Evolutionary conservation across 1,140 invertebrate species (phyloP).

Genomic region (Calosoma granatense): DNA sequence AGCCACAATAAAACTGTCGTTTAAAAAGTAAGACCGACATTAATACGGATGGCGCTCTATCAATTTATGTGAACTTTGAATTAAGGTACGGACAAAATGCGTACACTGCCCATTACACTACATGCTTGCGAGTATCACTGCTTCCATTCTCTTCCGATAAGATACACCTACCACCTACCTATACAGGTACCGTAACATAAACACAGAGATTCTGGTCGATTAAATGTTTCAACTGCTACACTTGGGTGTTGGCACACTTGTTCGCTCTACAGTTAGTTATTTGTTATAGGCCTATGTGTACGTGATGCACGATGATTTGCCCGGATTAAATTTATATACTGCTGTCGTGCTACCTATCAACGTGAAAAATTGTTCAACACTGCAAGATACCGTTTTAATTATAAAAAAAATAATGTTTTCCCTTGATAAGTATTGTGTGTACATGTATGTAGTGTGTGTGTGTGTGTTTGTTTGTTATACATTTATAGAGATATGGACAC

Average conservation of each 20-base stretch:
- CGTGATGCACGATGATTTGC: background rate
- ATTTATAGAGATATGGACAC: too few relatives aligned
- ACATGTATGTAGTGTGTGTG: too few relatives aligned
- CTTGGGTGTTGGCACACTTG: background rate
- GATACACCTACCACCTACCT: background rate
- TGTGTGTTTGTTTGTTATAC: too few relatives aligned
- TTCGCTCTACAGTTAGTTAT: background rate
- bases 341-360: too few relatives aligned
- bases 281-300: background rate
- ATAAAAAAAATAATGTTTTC: too few relatives aligned
- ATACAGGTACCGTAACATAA: background rate
- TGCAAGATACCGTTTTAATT: too few relatives aligned
- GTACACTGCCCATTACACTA: too few relatives aligned
- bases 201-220: background rate
- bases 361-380: too few relatives aligned
- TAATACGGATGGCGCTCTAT: conserved; percentile 31
- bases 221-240: background rate
- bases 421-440: too few relatives aligned
- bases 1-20: conserved; percentile 34
- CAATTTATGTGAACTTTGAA: conserved; percentile 29
- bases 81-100: conserved; percentile 18
- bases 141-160: background rate
- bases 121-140: background rate
- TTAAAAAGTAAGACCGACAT: conserved; percentile 31
- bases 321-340: background rate